phyloP scores from a whole-genome alignment of 2,113 vertebrate species.

The Aleadryas rufinucha region DNA sequence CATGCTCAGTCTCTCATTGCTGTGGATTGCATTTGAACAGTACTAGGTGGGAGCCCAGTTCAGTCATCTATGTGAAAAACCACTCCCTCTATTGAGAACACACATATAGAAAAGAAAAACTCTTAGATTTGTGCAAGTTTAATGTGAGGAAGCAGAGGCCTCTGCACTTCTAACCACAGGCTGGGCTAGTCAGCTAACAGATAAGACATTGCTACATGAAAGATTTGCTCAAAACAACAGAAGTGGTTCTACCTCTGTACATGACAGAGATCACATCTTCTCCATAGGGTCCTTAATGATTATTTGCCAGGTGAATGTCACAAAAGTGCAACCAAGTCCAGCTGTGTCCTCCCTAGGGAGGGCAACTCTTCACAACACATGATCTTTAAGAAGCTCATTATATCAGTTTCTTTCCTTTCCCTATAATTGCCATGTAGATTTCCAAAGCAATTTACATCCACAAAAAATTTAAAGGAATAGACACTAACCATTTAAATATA shows the following conservation, averaged over 20 bases:
- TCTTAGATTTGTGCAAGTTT: background rate
- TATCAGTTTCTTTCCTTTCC: background rate
- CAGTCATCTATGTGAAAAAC: background rate
- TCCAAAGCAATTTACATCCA: background rate
- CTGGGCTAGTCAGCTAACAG: background rate
- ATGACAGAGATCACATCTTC: background rate
- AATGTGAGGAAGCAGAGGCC: background rate
- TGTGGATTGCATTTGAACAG: background rate
- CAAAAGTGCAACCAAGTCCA: background rate
- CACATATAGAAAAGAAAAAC: background rate
- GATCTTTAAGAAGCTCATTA: background rate
- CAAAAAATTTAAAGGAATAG: background rate
- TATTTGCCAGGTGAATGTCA: background rate
- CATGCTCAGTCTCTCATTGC: background rate
- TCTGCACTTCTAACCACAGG: background rate
- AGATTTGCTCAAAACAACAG: background rate
- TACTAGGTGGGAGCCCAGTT: background rate
- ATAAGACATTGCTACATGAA: background rate
- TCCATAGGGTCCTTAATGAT: background rate
- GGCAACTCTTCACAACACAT: background rate
- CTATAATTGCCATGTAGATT: background rate
- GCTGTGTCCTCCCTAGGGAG: background rate
- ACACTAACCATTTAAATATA: background rate
- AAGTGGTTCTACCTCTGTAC: fast-evolving
- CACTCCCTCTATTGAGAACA: background rate